A percentile compares a stretch with the other conserved stretches of the same genome.
These are phyloP conservation scores for Cheilosia urbana DNA, from an alignment of 2,888 invertebrate species.

Conservation along the genomic window DNA sequence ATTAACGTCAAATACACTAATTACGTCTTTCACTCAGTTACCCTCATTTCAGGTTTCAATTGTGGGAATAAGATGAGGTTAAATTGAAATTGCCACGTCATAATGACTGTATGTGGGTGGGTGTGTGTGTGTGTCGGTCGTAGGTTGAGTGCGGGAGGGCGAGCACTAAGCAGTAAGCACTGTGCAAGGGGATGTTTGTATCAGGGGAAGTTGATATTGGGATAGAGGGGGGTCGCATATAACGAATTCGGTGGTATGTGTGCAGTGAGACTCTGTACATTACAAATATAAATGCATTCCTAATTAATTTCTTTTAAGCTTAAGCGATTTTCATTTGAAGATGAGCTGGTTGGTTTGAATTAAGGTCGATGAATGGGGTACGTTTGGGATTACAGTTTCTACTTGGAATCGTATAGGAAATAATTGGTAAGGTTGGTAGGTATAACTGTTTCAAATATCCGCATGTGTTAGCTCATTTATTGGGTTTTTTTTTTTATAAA, in stretches of 20 bases:
- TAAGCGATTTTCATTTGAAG: constrained; percentile 6
- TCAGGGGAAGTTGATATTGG: background rate
- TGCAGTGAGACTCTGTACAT: background rate
- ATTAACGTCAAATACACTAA: constrained; percentile 78
- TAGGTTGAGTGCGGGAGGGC: background rate
- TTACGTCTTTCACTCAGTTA: constrained; percentile 78
- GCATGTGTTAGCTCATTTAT: too few relatives aligned
- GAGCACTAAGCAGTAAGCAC: background rate
- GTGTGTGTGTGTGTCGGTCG: background rate
- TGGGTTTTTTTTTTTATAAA: too few relatives aligned
- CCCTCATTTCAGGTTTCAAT: constrained; percentile 77
- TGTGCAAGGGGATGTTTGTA: too few relatives aligned
- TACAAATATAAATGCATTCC: constrained; percentile 20
- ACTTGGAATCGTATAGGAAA: background rate
- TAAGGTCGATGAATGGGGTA: background rate
- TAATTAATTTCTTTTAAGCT: constrained; percentile 36
- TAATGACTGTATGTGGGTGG: constrained; percentile 50
- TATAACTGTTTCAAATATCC: background rate
- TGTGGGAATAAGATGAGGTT: constrained; percentile 76
- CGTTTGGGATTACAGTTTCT: constrained; percentile 2
- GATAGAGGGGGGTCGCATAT: background rate
- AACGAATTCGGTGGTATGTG: background rate
- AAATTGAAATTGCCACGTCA: constrained; percentile 76
- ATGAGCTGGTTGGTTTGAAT: background rate
- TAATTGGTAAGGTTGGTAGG: background rate